A percentile compares a stretch with the other conserved stretches of the same genome.
Evolutionary conservation across 2,888 invertebrate species (phyloP).

Genomic region (Drosophila stalkeri): DNA sequence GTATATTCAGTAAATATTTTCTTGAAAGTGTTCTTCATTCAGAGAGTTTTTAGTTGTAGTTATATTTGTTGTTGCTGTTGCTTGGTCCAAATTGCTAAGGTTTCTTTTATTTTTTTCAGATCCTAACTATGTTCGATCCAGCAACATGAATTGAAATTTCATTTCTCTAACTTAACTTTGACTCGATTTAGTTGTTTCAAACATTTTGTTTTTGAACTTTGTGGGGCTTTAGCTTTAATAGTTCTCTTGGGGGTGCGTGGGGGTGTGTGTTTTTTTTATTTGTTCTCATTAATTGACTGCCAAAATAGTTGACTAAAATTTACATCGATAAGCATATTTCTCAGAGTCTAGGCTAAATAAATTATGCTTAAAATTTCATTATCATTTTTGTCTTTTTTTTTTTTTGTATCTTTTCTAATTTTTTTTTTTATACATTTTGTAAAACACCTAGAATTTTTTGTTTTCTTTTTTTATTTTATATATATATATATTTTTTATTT

Average conservation of each 20-base stretch:
- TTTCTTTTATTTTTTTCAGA: constrained; percentile 10
- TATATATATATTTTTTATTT: constrained; percentile 34
- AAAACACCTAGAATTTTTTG: constrained; percentile 70
- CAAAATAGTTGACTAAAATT: constrained; percentile 65
- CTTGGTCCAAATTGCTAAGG: constrained; percentile 73
- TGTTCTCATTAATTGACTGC: constrained; percentile 68
- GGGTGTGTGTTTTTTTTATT: too few relatives aligned
- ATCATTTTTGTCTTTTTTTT: constrained; percentile 21
- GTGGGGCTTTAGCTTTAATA: constrained; percentile 1
- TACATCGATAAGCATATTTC: constrained; percentile 58
- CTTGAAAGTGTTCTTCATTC: constrained; percentile 2
- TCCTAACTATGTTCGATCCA: neutral
- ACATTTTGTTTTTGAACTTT: constrained; percentile 40
- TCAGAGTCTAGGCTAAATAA: constrained; percentile 51
- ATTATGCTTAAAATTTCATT: constrained; percentile 57
- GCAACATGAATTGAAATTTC: neutral
- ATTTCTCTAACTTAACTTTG: neutral
- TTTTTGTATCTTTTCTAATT: constrained; percentile 18
- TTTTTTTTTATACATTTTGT: constrained; percentile 65
- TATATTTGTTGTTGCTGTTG: neutral
- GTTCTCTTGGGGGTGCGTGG: constrained; percentile 14
- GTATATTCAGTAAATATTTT: constrained; percentile 13
- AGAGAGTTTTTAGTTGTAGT: constrained; percentile 37
- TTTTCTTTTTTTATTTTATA: constrained; percentile 1
- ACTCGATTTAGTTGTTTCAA: neutral